Evolutionary conservation across 2,797 vertebrate species (phyloP).

Genomic region (Falco concolor): DNA sequence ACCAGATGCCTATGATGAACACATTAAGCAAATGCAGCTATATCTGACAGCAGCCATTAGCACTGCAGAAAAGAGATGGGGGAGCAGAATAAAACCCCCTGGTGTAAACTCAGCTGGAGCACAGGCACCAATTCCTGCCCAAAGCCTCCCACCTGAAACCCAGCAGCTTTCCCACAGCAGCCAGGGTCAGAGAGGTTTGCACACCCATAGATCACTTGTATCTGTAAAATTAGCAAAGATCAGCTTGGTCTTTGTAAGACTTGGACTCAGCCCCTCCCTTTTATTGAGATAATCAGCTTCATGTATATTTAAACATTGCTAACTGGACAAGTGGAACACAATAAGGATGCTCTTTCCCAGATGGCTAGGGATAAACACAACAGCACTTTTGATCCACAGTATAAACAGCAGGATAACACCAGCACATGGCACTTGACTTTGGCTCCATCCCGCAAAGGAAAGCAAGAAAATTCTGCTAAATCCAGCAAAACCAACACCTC

Average conservation of each 20-base stretch:
- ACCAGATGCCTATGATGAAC: background rate
- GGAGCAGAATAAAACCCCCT: background rate
- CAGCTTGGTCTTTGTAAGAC: background rate
- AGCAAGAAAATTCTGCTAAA: conserved; percentile 6
- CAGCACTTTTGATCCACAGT: background rate
- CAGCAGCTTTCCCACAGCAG: background rate
- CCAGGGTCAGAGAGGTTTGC: background rate
- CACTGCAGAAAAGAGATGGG: background rate
- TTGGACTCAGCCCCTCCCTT: background rate
- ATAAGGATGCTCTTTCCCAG: background rate
- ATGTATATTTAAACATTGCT: background rate
- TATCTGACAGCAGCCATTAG: background rate
- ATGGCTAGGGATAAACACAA: conserved; percentile 2
- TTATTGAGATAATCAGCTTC: background rate
- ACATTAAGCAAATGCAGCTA: background rate
- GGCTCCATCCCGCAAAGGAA: background rate
- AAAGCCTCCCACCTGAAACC: background rate
- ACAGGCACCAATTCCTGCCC: background rate
- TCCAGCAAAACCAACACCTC: background rate
- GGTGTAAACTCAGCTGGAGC: background rate
- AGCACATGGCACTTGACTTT: background rate
- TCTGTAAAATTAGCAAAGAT: background rate
- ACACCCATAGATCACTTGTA: background rate
- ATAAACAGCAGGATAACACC: background rate
- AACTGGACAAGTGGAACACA: background rate